Conservation (phyloP, 2,888 invertebrate genomes). For the Epinotia bilunana region DNA sequence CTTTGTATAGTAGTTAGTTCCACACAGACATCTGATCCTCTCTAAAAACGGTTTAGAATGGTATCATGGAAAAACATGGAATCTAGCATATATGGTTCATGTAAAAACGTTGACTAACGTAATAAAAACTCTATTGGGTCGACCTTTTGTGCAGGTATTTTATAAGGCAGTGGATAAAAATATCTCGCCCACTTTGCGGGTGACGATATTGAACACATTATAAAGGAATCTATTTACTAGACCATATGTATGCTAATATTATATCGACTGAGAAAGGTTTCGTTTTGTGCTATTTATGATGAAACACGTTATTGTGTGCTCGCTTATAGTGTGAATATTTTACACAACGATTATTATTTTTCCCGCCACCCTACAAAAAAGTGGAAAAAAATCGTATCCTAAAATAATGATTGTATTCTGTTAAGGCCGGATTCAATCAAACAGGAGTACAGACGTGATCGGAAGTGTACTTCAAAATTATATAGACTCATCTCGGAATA, state of each 20-base stretch:
- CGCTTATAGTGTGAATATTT: slow-evolving; percentile 24
- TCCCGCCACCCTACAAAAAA: neutral
- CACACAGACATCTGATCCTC: neutral
- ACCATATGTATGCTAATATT: slow-evolving; percentile 44
- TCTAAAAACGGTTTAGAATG: too few relatives aligned
- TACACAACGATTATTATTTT: neutral
- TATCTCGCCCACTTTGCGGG: slow-evolving; percentile 32
- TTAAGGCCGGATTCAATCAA: neutral
- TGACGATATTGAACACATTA: slow-evolving; percentile 42
- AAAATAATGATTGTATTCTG: neutral
- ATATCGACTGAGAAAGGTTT: slow-evolving; percentile 42
- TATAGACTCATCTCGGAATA: neutral
- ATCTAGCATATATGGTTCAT: too few relatives aligned
- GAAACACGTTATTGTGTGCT: slow-evolving; percentile 29
- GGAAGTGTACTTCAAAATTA: too few relatives aligned
- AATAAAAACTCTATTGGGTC: slow-evolving; percentile 30
- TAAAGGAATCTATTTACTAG: slow-evolving; percentile 43
- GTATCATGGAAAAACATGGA: neutral
- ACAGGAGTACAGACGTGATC: too few relatives aligned
- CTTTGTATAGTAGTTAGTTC: neutral
- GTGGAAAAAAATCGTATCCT: neutral
- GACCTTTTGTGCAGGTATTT: slow-evolving; percentile 36
- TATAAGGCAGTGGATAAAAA: slow-evolving; percentile 25
- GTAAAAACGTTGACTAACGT: neutral
- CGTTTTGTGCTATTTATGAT: slow-evolving; percentile 38